Evolutionary conservation across 1,140 invertebrate genomes (phyloP), one percentile per base, ranked within the genome.

Genomic region (Drosophila ercepeae): DNA sequence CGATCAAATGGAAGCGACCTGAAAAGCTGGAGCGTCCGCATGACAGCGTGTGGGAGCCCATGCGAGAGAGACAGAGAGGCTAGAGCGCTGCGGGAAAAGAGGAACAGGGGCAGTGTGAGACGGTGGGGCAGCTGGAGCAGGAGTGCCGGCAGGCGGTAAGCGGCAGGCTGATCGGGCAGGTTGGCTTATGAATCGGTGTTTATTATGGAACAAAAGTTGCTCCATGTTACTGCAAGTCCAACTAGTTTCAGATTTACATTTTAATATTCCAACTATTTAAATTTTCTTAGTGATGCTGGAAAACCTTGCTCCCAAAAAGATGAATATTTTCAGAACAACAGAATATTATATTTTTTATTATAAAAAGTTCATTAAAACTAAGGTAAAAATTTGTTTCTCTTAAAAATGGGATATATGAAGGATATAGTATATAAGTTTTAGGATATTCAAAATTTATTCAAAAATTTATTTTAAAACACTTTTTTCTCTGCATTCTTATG

Each of bases 1-100:
- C 73, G 68, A 81, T 88, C 75, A 72, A 76, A 74, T 59, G 48
- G 60, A 63, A 59, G 75, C 71, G 55, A 59, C 57, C 57, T 50
- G 71, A 58, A 63, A 48, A 61, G 64, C 69, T 64, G 49, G 53
- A 75, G 70, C 34, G 25, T 14, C 50, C 29, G 8, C 9, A 3
- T 5, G 34, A 0, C n/a, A 14, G 59, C 44, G 42, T 50, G 44
- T 21, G 25, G 49, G 69, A 64, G 25, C 32, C 23, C 42, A 32
- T 32, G 45, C n/a, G 42, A 51, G 27, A 42, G 18, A 52, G 7
- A 44, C 34, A 13, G 18, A 23, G 45, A 50, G 34, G 14, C 3
- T n/a, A 8, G 67, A 18, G 19, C 25, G 48, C 27, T 25, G 27
- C 13, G 29, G 19, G 42, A 23, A 44, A 9, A 5, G 41, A 54